phyloP scores from a whole-genome alignment of 2,888 invertebrate genomes.

The Ophion costatus region DNA sequence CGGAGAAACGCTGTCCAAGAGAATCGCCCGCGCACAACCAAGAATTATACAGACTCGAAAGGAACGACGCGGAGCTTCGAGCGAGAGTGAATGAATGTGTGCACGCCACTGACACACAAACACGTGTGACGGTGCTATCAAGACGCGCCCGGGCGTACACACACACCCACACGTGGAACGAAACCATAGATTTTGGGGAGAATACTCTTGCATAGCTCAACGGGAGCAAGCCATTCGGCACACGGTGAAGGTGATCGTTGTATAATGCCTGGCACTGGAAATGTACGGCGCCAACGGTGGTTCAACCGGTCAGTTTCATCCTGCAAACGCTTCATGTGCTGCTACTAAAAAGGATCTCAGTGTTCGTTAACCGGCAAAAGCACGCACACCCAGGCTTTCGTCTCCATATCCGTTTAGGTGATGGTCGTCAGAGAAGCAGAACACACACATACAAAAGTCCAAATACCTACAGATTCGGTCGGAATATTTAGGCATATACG shows the following conservation, averaged over 20 bases:
- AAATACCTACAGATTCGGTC: conserved; percentile 19
- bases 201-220: conserved; percentile 61
- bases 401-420: conserved; percentile 33
- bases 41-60: conserved; percentile 65
- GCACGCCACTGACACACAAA: conserved; percentile 49
- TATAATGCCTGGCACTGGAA: conserved; percentile 8
- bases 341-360: conserved; percentile 16
- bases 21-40: conserved; percentile 63
- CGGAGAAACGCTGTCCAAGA: conserved; percentile 73
- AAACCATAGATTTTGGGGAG: conserved; percentile 70
- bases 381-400: neutral
- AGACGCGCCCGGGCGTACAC: conserved; percentile 1
- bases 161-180: conserved; percentile 43
- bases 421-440: conserved; percentile 45
- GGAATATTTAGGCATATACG: conserved; percentile 35
- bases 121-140: conserved; percentile 53
- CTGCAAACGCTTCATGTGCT: conserved; percentile 6
- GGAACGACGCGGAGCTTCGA: conserved; percentile 33
- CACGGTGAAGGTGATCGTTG: conserved; percentile 62
- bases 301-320: conserved; percentile 43
- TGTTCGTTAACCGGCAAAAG: conserved; percentile 44
- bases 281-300: conserved; percentile 14
- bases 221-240: neutral
- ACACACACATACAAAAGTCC: conserved; percentile 29
- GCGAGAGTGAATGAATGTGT: conserved; percentile 2